These are phyloP conservation scores for Daphoenositta chrysoptera DNA, from an alignment of 2,113 vertebrate species.

Conservation along the genomic window DNA sequence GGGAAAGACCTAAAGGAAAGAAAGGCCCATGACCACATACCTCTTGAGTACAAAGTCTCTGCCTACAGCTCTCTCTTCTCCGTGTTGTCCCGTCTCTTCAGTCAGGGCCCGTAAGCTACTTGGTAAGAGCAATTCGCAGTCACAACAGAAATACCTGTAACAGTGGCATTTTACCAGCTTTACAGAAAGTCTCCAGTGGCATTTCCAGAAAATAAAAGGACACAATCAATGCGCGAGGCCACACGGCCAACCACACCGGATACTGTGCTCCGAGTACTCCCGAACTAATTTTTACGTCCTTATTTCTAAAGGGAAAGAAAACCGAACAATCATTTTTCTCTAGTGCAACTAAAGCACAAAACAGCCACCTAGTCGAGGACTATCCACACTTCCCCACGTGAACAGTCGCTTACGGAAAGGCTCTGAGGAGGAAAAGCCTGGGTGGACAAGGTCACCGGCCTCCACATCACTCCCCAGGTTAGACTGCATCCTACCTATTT, in stretches of 20 bases:
- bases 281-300: neutral
- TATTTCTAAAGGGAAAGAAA: neutral
- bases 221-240: neutral
- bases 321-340: accelerated
- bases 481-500: neutral
- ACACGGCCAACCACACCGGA: accelerated
- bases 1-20: neutral
- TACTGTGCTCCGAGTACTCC: neutral
- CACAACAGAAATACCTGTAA: neutral
- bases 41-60: neutral
- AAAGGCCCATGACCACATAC: neutral
- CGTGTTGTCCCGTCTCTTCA: neutral
- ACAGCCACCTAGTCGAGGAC: neutral
- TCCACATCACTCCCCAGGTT: neutral
- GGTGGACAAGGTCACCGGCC: no score
- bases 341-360: neutral
- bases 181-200: no score
- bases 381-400: accelerated
- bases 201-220: neutral
- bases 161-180: neutral
- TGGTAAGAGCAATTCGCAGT: neutral
- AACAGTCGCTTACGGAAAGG: neutral
- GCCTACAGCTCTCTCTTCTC: neutral
- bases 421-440: neutral
- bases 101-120: neutral